Base-by-base conservation (phyloP, 1,140 invertebrate genomes). In the Sweltsa coloradensis region DNA sequence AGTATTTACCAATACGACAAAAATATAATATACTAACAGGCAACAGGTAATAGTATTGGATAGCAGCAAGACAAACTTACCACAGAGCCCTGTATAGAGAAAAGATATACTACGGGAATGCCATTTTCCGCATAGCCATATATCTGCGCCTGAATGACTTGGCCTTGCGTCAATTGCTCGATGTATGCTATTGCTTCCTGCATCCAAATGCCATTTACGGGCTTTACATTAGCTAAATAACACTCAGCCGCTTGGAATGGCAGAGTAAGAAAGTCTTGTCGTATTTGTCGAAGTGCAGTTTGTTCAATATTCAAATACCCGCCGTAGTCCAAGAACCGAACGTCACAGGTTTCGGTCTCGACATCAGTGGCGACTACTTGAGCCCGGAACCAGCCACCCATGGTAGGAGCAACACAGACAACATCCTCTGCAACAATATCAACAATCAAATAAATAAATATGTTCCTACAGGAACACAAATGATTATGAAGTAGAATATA, bases 241-340 rank as follows among this genome's bases (percentile, higher is more conserved):
- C 92, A 90, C 72, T 97, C 94, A 27, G 87, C 83, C 36, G 93
- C 89, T 78, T 97, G 94, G 72, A 97, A 97, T 16, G 94, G 94
- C 57, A 97, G 68, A 22, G 78, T 73, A 71, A 95, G 82, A 61
- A 93, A 96, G 66, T 97, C 91, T 49, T 79, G 82, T 51, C 89
- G 76, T 48, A 98, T 93, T 69, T 93, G 86, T 57, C 86, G 76
- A 56, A 96, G 74, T 48, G 76, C 67, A 19, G 75, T 67, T 51
- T 81, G 81, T 51, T 76, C 74, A n/a, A 94, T 71, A 27, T 72
- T 73, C 57, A 79, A 76, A 63, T 87, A 97, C 37, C 93, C 94
- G 22, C 95, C 95, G 62, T 92, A 91, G 69, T 97, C 95, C 1
- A 97, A 78, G 61, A 91, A 82, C 66, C 85, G 85, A 25, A 96